Percentiles rank a stretch among this genome's conserved stretches.
Evolutionary conservation across 2,113 vertebrate species (phyloP).

Genomic region (Pycnonotus jocosus): DNA sequence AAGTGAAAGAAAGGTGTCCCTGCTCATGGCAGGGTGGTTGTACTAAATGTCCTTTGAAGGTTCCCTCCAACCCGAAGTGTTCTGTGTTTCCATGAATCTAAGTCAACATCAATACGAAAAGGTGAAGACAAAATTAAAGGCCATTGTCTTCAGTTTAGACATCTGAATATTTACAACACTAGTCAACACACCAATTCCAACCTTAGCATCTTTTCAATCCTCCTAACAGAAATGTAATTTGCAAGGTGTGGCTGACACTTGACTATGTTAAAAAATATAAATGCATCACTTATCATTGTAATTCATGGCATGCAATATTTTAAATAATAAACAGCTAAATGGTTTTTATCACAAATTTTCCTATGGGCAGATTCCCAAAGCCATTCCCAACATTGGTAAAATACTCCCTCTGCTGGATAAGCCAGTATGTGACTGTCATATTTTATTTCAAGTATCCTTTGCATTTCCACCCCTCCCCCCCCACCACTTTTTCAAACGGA

Average conservation of each 20-base stretch:
- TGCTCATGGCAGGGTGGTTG: background rate
- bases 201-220: background rate
- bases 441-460: background rate
- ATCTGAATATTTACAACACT: background rate
- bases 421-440: background rate
- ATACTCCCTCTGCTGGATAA: slow-evolving; percentile 67
- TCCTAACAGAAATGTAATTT: background rate
- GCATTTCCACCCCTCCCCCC: accelerated
- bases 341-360: background rate
- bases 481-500: background rate
- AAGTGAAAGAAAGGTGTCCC: background rate
- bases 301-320: background rate
- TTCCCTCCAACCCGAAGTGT: background rate
- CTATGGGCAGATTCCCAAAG: background rate
- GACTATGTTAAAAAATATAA: background rate
- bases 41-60: background rate
- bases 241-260: background rate
- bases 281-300: background rate
- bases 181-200: background rate
- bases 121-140: background rate
- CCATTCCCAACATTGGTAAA: background rate
- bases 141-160: background rate
- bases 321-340: background rate
- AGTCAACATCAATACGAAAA: background rate
- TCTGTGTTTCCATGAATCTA: background rate